Evolutionary conservation across 2,797 vertebrate species (phyloP).

Genomic region (Echeneis naucrates): DNA sequence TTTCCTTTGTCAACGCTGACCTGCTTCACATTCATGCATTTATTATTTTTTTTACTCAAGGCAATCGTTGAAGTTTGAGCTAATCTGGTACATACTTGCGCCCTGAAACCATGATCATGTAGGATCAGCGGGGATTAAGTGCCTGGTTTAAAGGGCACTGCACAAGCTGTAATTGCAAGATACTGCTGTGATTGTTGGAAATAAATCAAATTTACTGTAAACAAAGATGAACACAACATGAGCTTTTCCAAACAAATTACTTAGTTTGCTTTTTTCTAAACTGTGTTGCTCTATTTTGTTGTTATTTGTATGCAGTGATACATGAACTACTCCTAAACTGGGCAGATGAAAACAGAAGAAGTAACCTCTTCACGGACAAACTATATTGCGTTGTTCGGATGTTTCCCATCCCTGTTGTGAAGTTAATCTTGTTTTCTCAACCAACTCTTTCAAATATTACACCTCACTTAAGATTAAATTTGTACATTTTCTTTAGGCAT

Average conservation of each 20-base stretch:
- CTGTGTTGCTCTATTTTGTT: no score
- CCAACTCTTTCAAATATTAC: no score
- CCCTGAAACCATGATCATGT: slow-evolving; percentile 32
- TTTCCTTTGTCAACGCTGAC: slow-evolving; percentile 1
- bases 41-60: slow-evolving; percentile 10
- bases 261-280: no score
- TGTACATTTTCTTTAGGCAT: no score
- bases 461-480: no score
- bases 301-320: no score
- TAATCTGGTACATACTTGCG: slow-evolving; percentile 36
- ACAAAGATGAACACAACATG: no score
- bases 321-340: no score
- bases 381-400: neutral
- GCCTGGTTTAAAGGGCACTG: slow-evolving; percentile 26
- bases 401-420: neutral
- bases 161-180: neutral
- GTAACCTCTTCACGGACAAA: neutral
- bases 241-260: no score
- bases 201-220: neutral
- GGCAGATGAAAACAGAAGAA: neutral
- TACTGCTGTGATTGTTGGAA: slow-evolving; percentile 1
- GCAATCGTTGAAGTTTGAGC: slow-evolving; percentile 42
- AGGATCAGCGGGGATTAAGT: slow-evolving; percentile 20
- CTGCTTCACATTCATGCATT: slow-evolving; percentile 21
- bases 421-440: slow-evolving; percentile 3